A percentile compares a stretch with the other conserved stretches of the same genome.
Evolutionary conservation across 2,113 vertebrate genomes (phyloP).

Genomic region (Coreoperca whiteheadi): DNA sequence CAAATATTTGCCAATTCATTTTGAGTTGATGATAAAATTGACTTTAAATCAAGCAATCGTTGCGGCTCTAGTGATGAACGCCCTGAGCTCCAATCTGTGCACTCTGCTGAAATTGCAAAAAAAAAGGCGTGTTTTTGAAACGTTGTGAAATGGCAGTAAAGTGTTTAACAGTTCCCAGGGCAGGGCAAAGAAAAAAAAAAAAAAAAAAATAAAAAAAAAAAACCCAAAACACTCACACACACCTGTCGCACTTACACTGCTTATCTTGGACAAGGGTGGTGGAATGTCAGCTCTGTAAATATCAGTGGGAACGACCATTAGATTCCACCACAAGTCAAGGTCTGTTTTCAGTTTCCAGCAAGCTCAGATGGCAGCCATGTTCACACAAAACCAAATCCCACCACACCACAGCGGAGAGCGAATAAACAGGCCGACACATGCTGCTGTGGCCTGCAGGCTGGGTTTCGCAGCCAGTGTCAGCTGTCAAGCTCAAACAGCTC

Average conservation of each 20-base stretch:
- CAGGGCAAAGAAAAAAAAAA: no score
- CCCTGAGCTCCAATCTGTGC: background rate
- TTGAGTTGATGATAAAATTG: background rate
- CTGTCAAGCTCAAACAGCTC: constrained; percentile 31
- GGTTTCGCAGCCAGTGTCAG: constrained; percentile 1
- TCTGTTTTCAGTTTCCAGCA: constrained; percentile 60
- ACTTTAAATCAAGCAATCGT: background rate
- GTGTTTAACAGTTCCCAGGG: constrained; percentile 8
- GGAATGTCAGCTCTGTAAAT: constrained; percentile 75
- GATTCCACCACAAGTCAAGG: constrained; percentile 55
- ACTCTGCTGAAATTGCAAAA: no score
- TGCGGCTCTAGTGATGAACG: background rate
- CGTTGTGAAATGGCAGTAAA: constrained; percentile 10
- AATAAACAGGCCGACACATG: constrained; percentile 4
- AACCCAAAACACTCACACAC: no score
- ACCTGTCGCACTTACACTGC: constrained; percentile 13
- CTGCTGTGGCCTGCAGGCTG: background rate
- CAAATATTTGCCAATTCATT: background rate
- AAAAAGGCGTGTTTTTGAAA: no score
- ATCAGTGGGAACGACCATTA: constrained; percentile 59
- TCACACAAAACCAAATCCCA: constrained; percentile 53
- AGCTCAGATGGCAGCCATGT: constrained; percentile 15
- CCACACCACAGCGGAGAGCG: constrained; percentile 44
- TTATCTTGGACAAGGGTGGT: constrained; percentile 60
- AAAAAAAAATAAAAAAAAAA: no score